These are phyloP conservation scores for Alligator sinensis DNA, from an alignment of 2,113 vertebrate genomes.

Conservation along the genomic window DNA sequence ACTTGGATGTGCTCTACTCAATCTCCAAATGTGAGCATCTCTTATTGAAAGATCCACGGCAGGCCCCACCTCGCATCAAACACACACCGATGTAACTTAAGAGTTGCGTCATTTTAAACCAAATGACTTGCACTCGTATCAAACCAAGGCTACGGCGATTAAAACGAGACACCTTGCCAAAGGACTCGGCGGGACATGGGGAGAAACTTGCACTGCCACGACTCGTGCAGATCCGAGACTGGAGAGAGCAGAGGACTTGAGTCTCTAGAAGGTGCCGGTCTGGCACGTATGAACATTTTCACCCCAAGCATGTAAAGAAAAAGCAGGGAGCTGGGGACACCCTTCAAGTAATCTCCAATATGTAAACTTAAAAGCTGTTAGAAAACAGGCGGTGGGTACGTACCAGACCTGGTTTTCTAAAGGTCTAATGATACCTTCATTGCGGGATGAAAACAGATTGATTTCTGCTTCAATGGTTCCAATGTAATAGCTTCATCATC, in stretches of 20 bases:
- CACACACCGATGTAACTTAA: neutral
- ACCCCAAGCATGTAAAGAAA: neutral
- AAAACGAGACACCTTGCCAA: neutral
- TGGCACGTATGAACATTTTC: neutral
- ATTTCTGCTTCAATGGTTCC: neutral
- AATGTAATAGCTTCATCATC: slow-evolving; percentile 13
- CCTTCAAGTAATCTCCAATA: neutral
- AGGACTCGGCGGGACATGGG: neutral
- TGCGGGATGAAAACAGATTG: neutral
- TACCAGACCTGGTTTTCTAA: neutral
- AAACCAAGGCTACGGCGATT: neutral
- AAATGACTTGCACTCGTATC: neutral
- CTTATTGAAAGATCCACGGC: rapidly evolving
- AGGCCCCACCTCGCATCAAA: neutral
- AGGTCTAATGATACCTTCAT: slow-evolving; percentile 11
- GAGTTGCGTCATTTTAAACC: neutral
- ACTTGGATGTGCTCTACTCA: rapidly evolving
- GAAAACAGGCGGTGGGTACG: slow-evolving; percentile 5
- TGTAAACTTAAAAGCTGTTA: neutral
- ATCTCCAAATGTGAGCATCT: neutral
- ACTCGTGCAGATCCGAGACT: rapidly evolving
- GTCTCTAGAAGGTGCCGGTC: neutral
- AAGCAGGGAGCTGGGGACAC: neutral
- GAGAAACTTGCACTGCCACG: neutral
- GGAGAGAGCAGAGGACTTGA: neutral